Evolutionary conservation across 2,113 vertebrate genomes (phyloP), one percentile per base, ranked within the genome.

Genomic region (Cryptomyrus ogoouensis): DNA sequence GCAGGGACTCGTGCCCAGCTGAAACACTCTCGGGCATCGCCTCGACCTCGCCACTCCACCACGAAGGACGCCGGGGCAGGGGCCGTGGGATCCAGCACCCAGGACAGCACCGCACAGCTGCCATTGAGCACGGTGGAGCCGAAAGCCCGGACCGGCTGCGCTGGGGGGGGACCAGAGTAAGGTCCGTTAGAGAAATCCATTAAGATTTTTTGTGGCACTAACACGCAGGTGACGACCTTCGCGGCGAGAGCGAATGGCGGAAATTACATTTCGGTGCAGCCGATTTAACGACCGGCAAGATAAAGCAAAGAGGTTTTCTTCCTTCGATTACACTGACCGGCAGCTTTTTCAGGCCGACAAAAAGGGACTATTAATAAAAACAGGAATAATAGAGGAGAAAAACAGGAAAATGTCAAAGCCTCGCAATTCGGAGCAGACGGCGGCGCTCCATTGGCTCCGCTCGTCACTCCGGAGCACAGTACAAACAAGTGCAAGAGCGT

Each of bases 11-110:
- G 95, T 91, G 94, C 93, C 98, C 98, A 99, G 17, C 96, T 96
- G 19, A 96, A 39, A 12, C 88, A 74, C 90, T 90, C 87, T 88
- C 92, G n/a, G 90, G 88, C 89, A 46, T 87, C 91, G 15, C 85
- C 93, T 39, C 95, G 95, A 89, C 95, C 95, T 89, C 90, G 96
- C 98, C 98, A 99, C 91, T 98, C 96, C 1, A 99, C 92, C 80
- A 99, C 93, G 91, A 98, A 96, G 92, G 94, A 96, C 5, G 93
- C 93, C 1, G 97, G 91, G 3, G 49, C 58, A 0, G 94, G 92
- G 17, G 46, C 83, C 90, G 7, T 92, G 83, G 96, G 94, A 1
- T 90, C 83, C 12, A 99, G 92, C 0, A 87, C 94, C 98, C 98
- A 99, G 42, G 95, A 94, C 91, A 99, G 77, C 58, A 96, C 89